Conservation (phyloP, 1,140 invertebrate genomes). For the Formica selysi region DNA sequence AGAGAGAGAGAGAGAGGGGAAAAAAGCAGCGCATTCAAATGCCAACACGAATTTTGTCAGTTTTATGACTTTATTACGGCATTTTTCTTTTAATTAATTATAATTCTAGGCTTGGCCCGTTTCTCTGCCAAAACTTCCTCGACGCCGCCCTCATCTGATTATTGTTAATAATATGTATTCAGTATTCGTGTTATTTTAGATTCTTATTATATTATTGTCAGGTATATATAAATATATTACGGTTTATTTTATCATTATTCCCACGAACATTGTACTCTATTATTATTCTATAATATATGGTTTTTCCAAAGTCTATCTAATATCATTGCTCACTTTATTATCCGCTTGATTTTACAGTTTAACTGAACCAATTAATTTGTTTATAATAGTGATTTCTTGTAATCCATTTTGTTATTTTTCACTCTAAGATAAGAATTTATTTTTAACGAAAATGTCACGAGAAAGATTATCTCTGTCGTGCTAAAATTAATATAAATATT, state of each 20-base stretch:
- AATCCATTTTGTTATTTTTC: no score
- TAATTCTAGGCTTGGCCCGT: slow-evolving; percentile 62
- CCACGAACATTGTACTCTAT: slow-evolving; percentile 74
- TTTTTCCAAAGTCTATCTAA: slow-evolving; percentile 74
- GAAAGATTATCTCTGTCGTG: no score
- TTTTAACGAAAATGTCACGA: no score
- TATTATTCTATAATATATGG: slow-evolving; percentile 78
- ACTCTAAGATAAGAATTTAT: no score
- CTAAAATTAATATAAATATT: no score
- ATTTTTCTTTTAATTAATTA: slow-evolving; percentile 59
- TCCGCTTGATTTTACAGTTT: background rate
- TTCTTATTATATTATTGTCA: slow-evolving; percentile 72
- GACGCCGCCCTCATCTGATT: slow-evolving; percentile 69
- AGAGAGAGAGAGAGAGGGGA: no score
- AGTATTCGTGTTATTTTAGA: slow-evolving; percentile 80
- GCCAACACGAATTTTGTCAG: background rate
- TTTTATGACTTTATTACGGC: slow-evolving; percentile 22
- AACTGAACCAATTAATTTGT: background rate
- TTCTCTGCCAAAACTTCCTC: slow-evolving; percentile 59
- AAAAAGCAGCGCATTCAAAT: background rate
- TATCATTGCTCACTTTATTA: background rate
- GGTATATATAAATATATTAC: slow-evolving; percentile 66
- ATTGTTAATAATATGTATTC: slow-evolving; percentile 79
- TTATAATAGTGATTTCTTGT: background rate
- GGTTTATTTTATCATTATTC: slow-evolving; percentile 76